Percentiles rank a stretch among this genome's conserved stretches.
phyloP scores from a whole-genome alignment of 2,888 invertebrate genomes.

The Diogma glabrata region DNA sequence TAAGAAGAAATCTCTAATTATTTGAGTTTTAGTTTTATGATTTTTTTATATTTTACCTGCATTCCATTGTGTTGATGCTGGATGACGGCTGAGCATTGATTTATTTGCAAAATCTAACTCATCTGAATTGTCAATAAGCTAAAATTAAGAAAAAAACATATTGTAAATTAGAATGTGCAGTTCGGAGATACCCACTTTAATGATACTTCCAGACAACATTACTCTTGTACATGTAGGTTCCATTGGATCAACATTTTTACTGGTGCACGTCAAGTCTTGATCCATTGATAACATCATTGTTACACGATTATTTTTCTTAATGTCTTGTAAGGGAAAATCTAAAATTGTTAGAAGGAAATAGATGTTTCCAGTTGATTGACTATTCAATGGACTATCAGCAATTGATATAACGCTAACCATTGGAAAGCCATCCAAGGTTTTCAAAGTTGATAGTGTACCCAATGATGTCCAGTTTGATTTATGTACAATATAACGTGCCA shows the following conservation, averaged over 20 bases:
- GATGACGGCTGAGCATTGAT: conserved; percentile 30
- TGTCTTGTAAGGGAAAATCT: conserved; percentile 34
- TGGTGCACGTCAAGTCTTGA: conserved; percentile 28
- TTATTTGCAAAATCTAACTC: conserved; percentile 26
- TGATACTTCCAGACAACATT: conserved; percentile 29
- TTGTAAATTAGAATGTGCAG: not conserved
- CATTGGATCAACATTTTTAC: conserved; percentile 31
- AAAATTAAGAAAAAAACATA: not conserved
- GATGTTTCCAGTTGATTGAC: conserved; percentile 30
- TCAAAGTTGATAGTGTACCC: conserved; percentile 31
- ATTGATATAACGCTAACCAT: conserved; percentile 36
- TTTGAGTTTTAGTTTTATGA: too few relatives aligned
- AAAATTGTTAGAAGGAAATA: conserved; percentile 32
- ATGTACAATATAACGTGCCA: conserved; percentile 32
- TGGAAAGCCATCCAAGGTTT: conserved; percentile 27
- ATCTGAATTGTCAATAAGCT: conserved; percentile 23
- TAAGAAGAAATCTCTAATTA: too few relatives aligned
- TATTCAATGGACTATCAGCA: conserved; percentile 27
- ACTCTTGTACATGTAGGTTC: conserved; percentile 33
- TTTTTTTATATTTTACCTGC: too few relatives aligned
- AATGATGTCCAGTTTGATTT: conserved; percentile 32
- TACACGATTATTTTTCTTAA: conserved; percentile 26
- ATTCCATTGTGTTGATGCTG: conserved; percentile 30
- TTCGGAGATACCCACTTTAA: not conserved
- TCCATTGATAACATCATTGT: conserved; percentile 31